Base-by-base conservation (phyloP, 2,888 invertebrate genomes). In the Cheilosia urbana region DNA sequence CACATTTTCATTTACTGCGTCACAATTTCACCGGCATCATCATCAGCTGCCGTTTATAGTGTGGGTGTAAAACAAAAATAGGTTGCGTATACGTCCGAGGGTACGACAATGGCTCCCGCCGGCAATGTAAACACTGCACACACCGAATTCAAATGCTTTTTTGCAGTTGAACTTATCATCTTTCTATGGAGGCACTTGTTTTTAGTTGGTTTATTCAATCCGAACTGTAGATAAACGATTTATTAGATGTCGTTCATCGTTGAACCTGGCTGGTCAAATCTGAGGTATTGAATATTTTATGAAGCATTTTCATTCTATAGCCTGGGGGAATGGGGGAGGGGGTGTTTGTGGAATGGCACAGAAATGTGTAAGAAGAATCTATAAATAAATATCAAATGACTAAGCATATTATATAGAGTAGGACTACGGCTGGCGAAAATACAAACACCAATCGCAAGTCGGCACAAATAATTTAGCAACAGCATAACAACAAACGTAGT, bases 51-150 rank as follows among this genome's bases (percentile, higher is more conserved):
- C 76, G 66, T 69, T 19, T 34, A 4, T 4, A 6, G 4, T 17
- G 34, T 21, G 63, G 34, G 63, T 37, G 21, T 49, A 45, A 58
- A 40, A 37, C 9, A 15, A 19, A 60, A 7, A 15, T n/a, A 69
- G 37, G 21, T 71, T 63, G 19, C 71, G 55, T 71, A 78, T 71
- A 57, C 63, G 78, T 63, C 78, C n/a, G 21, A 63, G 78, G 30
- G 4, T 9, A 9, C 7, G 21, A 5, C 5, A 11, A 13, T 40
- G 15, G 21, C 2, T 40, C 7, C 17, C 17, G n/a, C 15, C 15
- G 0, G 9, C 51, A 19, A 4, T 49, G 19, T 34, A 21, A 24
- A 24, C 27, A 51, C 21, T 27, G 60, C 27, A 4, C 11, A 51
- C 24, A 15, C 21, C 6, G n/a, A 11, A 15, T 58, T 21, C 37